These are phyloP conservation scores for Cerastis leucographa DNA, from an alignment of 2,888 invertebrate genomes.

Conservation along the genomic window DNA sequence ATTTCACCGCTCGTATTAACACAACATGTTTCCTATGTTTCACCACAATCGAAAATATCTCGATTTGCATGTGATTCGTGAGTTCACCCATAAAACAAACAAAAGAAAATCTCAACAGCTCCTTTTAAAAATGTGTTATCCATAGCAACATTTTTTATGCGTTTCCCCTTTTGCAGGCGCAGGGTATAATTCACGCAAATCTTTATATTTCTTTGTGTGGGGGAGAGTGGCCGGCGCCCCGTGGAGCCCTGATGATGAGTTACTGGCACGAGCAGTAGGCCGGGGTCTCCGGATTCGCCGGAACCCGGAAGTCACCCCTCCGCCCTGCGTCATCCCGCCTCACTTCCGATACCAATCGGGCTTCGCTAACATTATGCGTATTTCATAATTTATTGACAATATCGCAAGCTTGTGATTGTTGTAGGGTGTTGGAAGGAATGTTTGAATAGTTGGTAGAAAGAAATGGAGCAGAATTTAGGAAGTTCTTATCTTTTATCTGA, in stretches of 20 bases:
- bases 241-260: conserved; percentile 88
- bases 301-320: conserved; percentile 87
- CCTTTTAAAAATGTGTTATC: conserved; percentile 60
- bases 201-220: conserved; percentile 87
- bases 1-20: neutral
- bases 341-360: conserved; percentile 88
- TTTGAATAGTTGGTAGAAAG: conserved; percentile 1
- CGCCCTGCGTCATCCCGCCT: conserved; percentile 80
- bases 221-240: conserved; percentile 80
- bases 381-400: conserved; percentile 85
- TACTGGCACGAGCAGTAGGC: conserved; percentile 76
- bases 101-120: conserved; percentile 47
- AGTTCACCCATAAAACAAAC: conserved; percentile 34
- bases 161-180: conserved; percentile 81
- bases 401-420: conserved; percentile 47
- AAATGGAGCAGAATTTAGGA: conserved; percentile 2
- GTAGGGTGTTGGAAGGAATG: conserved; percentile 20
- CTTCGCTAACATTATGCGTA: conserved; percentile 78
- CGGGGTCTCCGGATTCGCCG: conserved; percentile 63
- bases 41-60: neutral
- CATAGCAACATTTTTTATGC: conserved; percentile 61
- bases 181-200: conserved; percentile 88
- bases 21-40: neutral
- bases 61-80: neutral
- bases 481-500: neutral